Base-by-base conservation (phyloP, 2,888 invertebrate genomes). In the Ecliptopera silaceata region DNA sequence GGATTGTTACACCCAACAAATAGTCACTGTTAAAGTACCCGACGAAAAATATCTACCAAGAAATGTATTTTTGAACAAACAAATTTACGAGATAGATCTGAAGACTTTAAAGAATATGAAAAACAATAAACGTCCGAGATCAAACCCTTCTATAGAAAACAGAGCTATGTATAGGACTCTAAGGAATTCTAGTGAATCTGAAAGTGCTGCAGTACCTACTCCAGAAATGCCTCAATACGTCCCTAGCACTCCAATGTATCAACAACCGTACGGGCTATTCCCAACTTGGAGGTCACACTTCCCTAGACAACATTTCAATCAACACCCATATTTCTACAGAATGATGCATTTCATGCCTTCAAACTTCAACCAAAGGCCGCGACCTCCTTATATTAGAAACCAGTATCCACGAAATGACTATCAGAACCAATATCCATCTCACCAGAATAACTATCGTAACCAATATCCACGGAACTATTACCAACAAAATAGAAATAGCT, bases 51-150 rank as follows among this genome's bases (percentile, higher is more conserved):
- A 70, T 44, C 64, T 89, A 48, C 90, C 90, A 6, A 68, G 75
- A 59, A 82, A 81, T 63, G 71, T 89, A 46, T 74, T 71, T 50
- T 70, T 86, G n/a, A 81, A 77, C 52, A 81, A 81, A 47, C 57
- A 73, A 5, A 61, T 56, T n/a, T 88, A 87, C 66, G 66, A 68
- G 2, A 49, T 90, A 1, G 81, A 88, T 68, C 29, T 88, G 18
- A 64, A 74, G 11, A 72, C 66, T 48, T 61, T 62, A 2, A 55
- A 26, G 41, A 13, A 3, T n/a, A 48, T 11, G 2, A 55, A 26
- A 45, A 13, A 3, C 4, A 48, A 13, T 8, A 13, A 12, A 3
- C 36, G 22, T 10, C 20, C 13, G 0, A 36, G 29, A 3, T 11
- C 45, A 18, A 46, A 6, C 34, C 13, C 22, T 1, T 10, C 29